Evolutionary conservation across 2,113 vertebrate species (phyloP), one percentile per base, ranked within the genome.

Genomic region (Tetraodon nigroviridis): DNA sequence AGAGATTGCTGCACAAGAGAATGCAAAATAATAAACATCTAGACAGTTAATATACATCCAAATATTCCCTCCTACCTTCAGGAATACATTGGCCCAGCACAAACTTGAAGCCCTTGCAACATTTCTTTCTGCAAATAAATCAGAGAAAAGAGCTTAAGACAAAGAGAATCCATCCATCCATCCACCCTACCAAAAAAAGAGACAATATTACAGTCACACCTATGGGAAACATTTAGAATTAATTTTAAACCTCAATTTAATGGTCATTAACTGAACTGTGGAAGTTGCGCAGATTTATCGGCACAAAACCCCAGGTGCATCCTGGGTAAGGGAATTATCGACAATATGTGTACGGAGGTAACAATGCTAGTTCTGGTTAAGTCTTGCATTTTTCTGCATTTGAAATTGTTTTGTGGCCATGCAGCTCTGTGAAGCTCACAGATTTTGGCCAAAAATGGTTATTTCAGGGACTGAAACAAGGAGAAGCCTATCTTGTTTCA

Each of bases 61-160:
- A 63, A 75, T 17, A 14, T 13, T 47, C 51, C 75, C 52, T 87
- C 91, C 48, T 94, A 99, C 96, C 96, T 95, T 98, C 96, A 76
- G 97, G 95, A 82, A 99, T 96, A 85, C 97, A 99, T 61, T 98
- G 95, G 84, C 97, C 97, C 84, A 97, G 89, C 75, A 99, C 94
- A 90, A 97, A 98, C 81, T 96, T 99, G 88, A 95, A 99, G 64
- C 95, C 96, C 58, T 90, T 92, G 88, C 97, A 99, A 88, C 97
- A 99, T 75, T 94, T 95, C 90, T 94, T 98, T 89, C 96, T 99
- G 90, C 32, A 37, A 37, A 37, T 37, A 37, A 37, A 37, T 37
- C 32, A 37, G 32, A 37, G 8, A 37, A 10, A 37, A 37, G 8
- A 37, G 7, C 32, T 37, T 37, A 2, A 11, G 32, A 37, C 32